phyloP scores from a whole-genome alignment of 1,140 invertebrate species.

The Drosophila mauritiana region DNA sequence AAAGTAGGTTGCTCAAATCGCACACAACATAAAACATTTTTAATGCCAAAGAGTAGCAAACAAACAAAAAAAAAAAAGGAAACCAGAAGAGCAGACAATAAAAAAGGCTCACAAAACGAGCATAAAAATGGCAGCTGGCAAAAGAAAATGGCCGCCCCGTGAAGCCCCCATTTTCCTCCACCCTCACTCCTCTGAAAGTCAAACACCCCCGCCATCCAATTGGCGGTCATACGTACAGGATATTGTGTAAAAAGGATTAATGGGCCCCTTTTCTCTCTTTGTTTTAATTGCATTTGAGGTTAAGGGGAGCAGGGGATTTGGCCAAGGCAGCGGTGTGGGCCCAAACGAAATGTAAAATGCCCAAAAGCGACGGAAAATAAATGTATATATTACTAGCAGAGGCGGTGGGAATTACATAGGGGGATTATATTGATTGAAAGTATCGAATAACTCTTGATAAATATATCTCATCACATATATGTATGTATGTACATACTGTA shows the following conservation, averaged over 20 bases:
- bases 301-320: conserved; percentile 12
- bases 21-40: conserved; percentile 83
- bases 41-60: conserved; percentile 71
- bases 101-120: conserved; percentile 67
- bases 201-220: conserved; percentile 24
- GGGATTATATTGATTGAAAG: neutral
- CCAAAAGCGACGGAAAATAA: conserved; percentile 57
- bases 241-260: conserved; percentile 83
- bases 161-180: conserved; percentile 25
- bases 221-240: conserved; percentile 66
- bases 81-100: conserved; percentile 43
- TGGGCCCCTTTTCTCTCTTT: conserved; percentile 66
- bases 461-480: neutral
- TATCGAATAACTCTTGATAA: neutral
- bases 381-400: conserved; percentile 32
- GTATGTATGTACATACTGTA: no score
- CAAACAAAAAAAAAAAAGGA: conserved; percentile 19
- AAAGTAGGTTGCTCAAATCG: conserved; percentile 82
- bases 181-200: neutral
- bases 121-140: conserved; percentile 80
- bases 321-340: conserved; percentile 37
- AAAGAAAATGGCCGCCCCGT: conserved; percentile 75
- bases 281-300: conserved; percentile 77
- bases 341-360: conserved; percentile 62
- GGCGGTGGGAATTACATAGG: neutral